Conservation (phyloP, 2,888 invertebrate species). For the Mongoloraphidia duomilia region DNA sequence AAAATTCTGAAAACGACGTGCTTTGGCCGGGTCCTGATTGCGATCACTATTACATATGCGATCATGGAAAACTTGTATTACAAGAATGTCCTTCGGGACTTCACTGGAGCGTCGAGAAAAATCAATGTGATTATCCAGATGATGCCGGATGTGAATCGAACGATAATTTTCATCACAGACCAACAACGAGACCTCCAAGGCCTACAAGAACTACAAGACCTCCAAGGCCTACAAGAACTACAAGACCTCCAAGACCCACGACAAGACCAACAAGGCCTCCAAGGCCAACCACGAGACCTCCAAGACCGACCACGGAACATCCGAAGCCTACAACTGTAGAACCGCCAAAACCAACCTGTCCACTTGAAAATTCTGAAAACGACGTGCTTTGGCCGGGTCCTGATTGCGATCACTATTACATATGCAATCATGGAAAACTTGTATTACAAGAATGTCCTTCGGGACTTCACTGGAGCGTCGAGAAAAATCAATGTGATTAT, state of each 20-base stretch:
- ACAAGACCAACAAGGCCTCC: background rate
- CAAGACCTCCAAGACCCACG: background rate
- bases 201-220: background rate
- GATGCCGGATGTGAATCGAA: background rate
- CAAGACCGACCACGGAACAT: too few species aligned
- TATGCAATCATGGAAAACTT: background rate
- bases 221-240: background rate
- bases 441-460: background rate
- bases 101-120: background rate
- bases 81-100: background rate
- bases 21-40: background rate
- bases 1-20: background rate
- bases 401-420: background rate
- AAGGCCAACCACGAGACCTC: background rate
- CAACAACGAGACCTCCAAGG: background rate
- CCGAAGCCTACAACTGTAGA: too few species aligned
- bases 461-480: background rate
- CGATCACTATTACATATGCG: background rate
- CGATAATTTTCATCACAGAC: background rate
- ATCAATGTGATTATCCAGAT: conserved; percentile 4
- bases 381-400: background rate
- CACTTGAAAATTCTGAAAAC: background rate
- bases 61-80: background rate
- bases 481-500: conserved; percentile 1
- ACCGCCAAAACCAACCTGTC: too few species aligned